phyloP scores from a whole-genome alignment of 2,113 vertebrate species.

The Anolis carolinensis region DNA sequence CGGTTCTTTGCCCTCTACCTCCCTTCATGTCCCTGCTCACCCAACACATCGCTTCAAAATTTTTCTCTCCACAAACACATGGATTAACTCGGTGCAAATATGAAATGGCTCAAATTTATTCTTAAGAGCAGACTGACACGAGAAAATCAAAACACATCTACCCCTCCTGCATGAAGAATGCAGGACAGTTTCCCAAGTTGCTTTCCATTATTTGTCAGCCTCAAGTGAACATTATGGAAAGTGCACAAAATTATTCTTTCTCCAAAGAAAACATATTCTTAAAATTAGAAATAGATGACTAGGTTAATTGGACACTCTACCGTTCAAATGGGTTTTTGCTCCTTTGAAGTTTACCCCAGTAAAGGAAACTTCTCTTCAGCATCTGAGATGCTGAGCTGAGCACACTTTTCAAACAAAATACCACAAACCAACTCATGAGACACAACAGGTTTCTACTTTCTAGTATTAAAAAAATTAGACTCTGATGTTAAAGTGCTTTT shows the following conservation, averaged over 20 bases:
- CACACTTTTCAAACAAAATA: conserved; percentile 26
- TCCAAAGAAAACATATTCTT: not conserved
- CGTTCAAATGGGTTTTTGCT: not conserved
- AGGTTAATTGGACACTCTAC: not conserved
- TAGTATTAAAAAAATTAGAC: not conserved
- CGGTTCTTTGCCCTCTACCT: conserved; percentile 7
- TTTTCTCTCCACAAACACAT: not conserved
- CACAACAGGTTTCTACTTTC: conserved; percentile 11
- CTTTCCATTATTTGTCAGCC: not conserved
- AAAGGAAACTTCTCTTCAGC: not conserved
- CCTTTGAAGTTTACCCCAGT: not conserved
- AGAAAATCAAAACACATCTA: not conserved
- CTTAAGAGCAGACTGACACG: not conserved
- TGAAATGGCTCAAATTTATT: not conserved
- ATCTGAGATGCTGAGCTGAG: not conserved
- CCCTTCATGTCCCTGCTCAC: not conserved
- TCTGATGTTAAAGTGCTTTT: conserved; percentile 38
- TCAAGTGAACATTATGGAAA: not conserved
- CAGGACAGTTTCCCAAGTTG: not conserved
- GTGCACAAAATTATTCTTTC: too few species aligned
- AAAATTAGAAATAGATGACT: not conserved
- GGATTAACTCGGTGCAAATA: not conserved
- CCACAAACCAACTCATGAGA: conserved; percentile 35
- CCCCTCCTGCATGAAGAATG: not conserved
- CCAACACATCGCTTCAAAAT: not conserved